Percentiles rank a stretch among this genome's conserved stretches.
Evolutionary conservation across 2,113 vertebrate species (phyloP).

Genomic region (Columba livia): DNA sequence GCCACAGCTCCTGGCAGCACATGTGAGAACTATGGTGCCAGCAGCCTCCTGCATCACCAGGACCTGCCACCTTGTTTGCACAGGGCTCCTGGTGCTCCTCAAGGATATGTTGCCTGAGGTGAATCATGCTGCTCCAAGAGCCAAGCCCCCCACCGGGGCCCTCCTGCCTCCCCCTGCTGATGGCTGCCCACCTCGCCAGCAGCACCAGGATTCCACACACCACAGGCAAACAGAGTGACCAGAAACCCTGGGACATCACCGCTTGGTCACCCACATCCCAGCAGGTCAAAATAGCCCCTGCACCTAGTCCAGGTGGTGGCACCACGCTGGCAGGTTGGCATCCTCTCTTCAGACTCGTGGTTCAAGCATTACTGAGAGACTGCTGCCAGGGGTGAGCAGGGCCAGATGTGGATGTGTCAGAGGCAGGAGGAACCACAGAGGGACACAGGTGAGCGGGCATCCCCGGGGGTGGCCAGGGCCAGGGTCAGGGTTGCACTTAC

Average conservation of each 20-base stretch:
- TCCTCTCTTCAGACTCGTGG: neutral
- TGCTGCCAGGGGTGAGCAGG: neutral
- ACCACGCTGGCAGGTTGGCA: accelerated
- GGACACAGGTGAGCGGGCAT: accelerated
- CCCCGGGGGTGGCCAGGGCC: neutral
- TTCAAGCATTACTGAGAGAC: neutral
- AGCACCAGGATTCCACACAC: neutral
- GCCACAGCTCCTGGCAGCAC: neutral
- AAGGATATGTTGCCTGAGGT: too few relatives aligned
- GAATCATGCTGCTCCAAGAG: neutral
- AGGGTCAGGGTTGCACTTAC: conserved; percentile 70
- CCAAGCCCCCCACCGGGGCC: accelerated
- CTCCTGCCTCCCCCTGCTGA: neutral
- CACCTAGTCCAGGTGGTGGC: accelerated
- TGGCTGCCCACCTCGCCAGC: neutral
- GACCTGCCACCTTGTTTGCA: neutral
- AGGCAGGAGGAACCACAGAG: accelerated
- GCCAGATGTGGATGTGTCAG: accelerated
- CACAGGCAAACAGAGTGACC: neutral
- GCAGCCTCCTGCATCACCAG: accelerated
- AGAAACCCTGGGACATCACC: neutral
- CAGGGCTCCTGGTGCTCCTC: neutral
- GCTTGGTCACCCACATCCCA: accelerated
- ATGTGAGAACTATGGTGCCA: neutral
- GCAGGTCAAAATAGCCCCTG: neutral